Evolutionary conservation across 2,113 vertebrate genomes (phyloP), one percentile per base, ranked within the genome.

Genomic region (Cyanoderma ruficeps): DNA sequence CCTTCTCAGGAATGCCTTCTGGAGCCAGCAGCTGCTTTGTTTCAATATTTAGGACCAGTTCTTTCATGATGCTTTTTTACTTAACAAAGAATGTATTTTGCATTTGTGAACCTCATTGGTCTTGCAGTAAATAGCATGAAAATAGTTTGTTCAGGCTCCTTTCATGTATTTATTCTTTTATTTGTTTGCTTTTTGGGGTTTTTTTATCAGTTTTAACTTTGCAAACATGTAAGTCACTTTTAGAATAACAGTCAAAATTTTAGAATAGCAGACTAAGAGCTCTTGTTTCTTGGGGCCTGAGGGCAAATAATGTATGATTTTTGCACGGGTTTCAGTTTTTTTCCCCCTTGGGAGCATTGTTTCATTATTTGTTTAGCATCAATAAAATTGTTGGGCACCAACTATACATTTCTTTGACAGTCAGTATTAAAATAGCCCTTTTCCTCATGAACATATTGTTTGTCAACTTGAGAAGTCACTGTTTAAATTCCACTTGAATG

Each of bases 231-330:
- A 63, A 20, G 11, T 60, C 17, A 35, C 13, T 37, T 74, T 11
- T 41, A 53, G 17, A 82, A 79, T 27, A 56, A 39, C 11, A 42
- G 49, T 50, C 49, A 50, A 25, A 49, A 11, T 68, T 74, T 11
- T 47, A 53, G 17, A 82, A 79, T 27, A 56, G 35, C 11, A 42
- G 28, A 39, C 5, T 53, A 47, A 59, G 15, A 30, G 8, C 17
- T 82, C 39, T 24, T 53, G 3, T n/a, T 86, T 63, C 37, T 70
- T 49, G 6, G 3, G 5, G 3, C 1, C 4, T 0, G 0, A 7
- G 11, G n/a, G 14, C 13, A 93, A 83, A 53, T 60, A 52, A 35
- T 46, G 15, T 3, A 18, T 33, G 10, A 24, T 3, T 42, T 70
- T 35, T 70, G 7, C 5, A 31, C 39, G 23, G 2, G 2, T 35